Percentiles rank a stretch among this genome's conserved stretches.
These are phyloP conservation scores for Euglossa dilemma DNA, from an alignment of 1,140 invertebrate genomes.

Conservation along the genomic window DNA sequence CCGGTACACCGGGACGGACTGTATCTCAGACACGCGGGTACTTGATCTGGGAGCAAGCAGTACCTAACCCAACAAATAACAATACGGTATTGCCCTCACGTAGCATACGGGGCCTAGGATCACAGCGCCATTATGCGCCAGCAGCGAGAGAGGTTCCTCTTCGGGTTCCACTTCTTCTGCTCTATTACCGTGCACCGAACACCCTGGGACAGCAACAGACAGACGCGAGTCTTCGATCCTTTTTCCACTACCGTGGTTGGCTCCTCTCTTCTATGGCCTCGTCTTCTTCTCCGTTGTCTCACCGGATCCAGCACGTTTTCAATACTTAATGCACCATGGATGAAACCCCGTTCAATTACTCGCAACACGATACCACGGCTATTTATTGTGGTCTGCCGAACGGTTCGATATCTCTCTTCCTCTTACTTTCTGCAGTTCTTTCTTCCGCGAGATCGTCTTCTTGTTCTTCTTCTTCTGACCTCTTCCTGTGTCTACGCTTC, in stretches of 20 bases:
- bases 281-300: constrained; percentile 31
- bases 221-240: constrained; percentile 43
- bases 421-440: constrained; percentile 32
- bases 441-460: neutral
- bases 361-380: constrained; percentile 78
- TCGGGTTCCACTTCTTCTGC: constrained; percentile 19
- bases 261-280: constrained; percentile 24
- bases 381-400: constrained; percentile 78
- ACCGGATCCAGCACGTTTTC: constrained; percentile 68
- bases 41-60: constrained; percentile 74
- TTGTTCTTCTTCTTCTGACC: constrained; percentile 9
- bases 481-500: constrained; percentile 11
- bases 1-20: constrained; percentile 46
- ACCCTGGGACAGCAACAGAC: constrained; percentile 62
- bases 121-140: constrained; percentile 70
- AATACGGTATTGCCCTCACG: constrained; percentile 77
- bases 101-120: constrained; percentile 69
- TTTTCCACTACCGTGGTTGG: neutral
- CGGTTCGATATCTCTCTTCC: constrained; percentile 48
- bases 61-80: constrained; percentile 77
- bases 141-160: constrained; percentile 27
- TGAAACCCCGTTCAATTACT: constrained; percentile 78
- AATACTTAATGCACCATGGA: constrained; percentile 76
- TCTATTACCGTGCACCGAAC: constrained; percentile 10
- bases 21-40: constrained; percentile 70